Percentiles rank a stretch among this genome's conserved stretches.
Conservation (phyloP, 2,797 vertebrate species). For the Poeciliopsis presidionis region DNA sequence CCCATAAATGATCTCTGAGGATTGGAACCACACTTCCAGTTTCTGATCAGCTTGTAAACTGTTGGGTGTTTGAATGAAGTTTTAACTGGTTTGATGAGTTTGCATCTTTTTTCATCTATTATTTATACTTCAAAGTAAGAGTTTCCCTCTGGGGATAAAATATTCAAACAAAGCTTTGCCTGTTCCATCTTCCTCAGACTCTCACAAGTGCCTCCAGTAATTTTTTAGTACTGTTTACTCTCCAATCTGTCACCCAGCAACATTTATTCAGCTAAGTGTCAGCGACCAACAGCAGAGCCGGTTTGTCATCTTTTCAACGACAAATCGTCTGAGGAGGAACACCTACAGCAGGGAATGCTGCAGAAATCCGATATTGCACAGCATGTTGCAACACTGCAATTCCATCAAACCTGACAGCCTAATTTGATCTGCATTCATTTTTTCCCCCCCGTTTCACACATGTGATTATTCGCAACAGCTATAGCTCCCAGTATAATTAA, state of each 20-base stretch:
- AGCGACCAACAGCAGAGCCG: conserved; percentile 29
- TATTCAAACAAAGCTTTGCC: background rate
- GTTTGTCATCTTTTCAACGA: conserved; percentile 47
- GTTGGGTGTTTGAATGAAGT: background rate
- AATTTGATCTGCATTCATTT: conserved; percentile 36
- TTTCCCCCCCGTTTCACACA: conserved; percentile 32
- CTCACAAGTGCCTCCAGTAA: background rate
- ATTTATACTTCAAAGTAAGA: background rate
- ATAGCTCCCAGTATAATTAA: conserved; percentile 52
- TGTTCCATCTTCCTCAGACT: background rate
- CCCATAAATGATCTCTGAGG: background rate
- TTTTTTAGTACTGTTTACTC: background rate
- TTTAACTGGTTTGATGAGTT: background rate
- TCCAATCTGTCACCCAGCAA: background rate
- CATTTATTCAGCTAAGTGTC: background rate
- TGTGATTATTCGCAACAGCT: conserved; percentile 30
- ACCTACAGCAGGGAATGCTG: conserved; percentile 1
- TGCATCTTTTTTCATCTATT: background rate
- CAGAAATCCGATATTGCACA: background rate
- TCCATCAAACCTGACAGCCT: conserved; percentile 47
- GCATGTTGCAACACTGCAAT: conserved; percentile 5
- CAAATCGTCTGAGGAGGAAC: conserved; percentile 59
- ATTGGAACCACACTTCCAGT: background rate
- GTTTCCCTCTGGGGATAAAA: background rate
- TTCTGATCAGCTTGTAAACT: background rate